These are phyloP conservation scores for Chondrosia reniformis DNA, from an alignment of 37 sponge, comb jelly and placozoan genomes.

Conservation along the genomic window DNA sequence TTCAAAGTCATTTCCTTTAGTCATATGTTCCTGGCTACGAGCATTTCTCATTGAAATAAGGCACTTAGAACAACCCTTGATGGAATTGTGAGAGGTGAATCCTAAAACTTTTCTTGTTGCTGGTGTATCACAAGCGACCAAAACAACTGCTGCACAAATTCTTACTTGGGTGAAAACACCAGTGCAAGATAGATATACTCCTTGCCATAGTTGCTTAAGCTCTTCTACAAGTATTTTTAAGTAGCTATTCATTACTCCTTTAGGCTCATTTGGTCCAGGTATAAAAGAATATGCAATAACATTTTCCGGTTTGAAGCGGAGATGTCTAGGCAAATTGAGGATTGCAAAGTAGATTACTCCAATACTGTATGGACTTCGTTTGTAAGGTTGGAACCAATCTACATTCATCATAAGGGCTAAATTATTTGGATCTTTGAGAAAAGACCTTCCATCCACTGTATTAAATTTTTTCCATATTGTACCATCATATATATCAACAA, in stretches of 20 bases:
- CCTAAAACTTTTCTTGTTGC: constrained; percentile 11
- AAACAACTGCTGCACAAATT: neutral
- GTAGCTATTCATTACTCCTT: constrained; percentile 13
- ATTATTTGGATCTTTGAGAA: constrained; percentile 17
- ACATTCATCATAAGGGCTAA: constrained; percentile 38
- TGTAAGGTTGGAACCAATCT: constrained; percentile 40
- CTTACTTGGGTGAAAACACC: neutral
- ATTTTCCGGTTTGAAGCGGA: constrained; percentile 34
- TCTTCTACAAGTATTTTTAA: constrained; percentile 40
- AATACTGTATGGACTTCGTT: constrained; percentile 19
- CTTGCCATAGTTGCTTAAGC: constrained; percentile 23
- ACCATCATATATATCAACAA: constrained; percentile 55
- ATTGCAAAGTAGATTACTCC: constrained; percentile 6
- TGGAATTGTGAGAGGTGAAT: neutral
- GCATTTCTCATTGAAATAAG: too few species aligned
- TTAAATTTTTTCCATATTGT: constrained; percentile 29
- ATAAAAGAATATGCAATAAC: constrained; percentile 33
- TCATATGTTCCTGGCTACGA: too few species aligned
- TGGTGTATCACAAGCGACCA: neutral
- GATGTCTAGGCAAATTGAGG: constrained; percentile 25
- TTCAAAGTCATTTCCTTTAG: too few species aligned
- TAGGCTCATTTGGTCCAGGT: constrained; percentile 58
- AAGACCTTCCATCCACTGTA: neutral
- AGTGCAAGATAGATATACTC: neutral
- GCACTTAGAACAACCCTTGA: constrained; percentile 16